A percentile compares a stretch with the other conserved stretches of the same genome.
Conservation (phyloP, 2,797 vertebrate species). For the Chromobotia macracanthus region DNA sequence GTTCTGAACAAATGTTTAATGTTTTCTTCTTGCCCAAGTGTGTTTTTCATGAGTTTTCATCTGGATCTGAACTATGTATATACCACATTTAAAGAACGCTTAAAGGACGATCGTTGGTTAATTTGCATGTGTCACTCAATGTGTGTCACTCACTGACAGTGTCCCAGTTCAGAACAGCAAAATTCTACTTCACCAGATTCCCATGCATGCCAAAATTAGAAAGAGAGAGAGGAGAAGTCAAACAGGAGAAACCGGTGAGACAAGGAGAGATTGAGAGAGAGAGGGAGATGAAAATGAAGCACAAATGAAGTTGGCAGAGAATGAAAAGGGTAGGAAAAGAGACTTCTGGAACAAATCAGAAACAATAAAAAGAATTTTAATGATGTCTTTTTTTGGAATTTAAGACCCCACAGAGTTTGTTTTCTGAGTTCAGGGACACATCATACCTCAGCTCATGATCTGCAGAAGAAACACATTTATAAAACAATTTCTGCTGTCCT, state of each 20-base stretch:
- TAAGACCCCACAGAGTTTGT: not conserved
- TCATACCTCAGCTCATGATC: no score
- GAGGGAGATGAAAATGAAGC: slow-evolving; percentile 1
- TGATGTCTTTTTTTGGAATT: not conserved
- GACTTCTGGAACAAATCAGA: not conserved
- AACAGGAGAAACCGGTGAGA: slow-evolving; percentile 31
- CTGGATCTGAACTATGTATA: not conserved
- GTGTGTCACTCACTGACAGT: slow-evolving; percentile 34
- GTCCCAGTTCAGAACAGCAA: slow-evolving; percentile 34
- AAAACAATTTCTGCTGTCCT: not conserved
- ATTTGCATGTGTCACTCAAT: no score
- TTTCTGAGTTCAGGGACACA: not conserved
- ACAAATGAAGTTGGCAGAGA: not conserved
- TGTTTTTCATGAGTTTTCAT: not conserved
- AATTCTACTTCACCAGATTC: slow-evolving; percentile 25
- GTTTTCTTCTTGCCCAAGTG: not conserved
- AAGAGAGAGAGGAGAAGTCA: slow-evolving; percentile 24
- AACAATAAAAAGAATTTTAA: slow-evolving; percentile 17
- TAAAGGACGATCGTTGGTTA: no score
- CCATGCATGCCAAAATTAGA: not conserved
- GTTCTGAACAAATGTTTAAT: not conserved
- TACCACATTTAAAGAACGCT: not conserved
- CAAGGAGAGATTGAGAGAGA: slow-evolving; percentile 1
- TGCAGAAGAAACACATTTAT: no score
- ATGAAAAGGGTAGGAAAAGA: not conserved